These are phyloP conservation scores for Prosopocoilus inquinatus DNA, from an alignment of 2,888 invertebrate genomes.

Conservation along the genomic window DNA sequence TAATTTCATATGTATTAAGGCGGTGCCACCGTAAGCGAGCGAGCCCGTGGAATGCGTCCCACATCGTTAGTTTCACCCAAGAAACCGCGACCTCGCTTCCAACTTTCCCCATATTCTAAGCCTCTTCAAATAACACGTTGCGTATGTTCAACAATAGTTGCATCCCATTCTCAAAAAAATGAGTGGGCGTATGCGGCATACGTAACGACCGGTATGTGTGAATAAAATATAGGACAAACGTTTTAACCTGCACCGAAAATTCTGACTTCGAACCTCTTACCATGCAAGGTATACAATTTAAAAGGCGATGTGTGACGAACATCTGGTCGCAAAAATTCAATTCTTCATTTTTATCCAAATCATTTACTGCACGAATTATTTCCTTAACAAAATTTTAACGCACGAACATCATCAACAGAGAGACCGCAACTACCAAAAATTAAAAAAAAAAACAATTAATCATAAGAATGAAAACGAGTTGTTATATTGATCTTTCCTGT, in stretches of 20 bases:
- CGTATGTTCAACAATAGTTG: slow-evolving; percentile 27
- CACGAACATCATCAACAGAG: too few relatives aligned
- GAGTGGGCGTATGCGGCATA: slow-evolving; percentile 27
- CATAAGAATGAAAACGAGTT: too few relatives aligned
- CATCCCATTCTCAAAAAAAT: slow-evolving; percentile 26
- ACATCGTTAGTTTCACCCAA: slow-evolving; percentile 5
- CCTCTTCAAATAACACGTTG: slow-evolving; percentile 31
- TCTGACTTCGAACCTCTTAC: background rate
- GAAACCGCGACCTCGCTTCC: slow-evolving; percentile 25
- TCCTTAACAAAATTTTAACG: too few relatives aligned
- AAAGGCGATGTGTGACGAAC: background rate
- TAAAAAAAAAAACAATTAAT: too few relatives aligned
- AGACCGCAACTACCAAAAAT: too few relatives aligned
- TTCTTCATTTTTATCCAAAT: too few relatives aligned
- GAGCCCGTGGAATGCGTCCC: slow-evolving; percentile 5
- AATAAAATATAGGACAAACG: slow-evolving; percentile 1
- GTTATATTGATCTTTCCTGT: too few relatives aligned
- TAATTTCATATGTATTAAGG: slow-evolving; percentile 6
- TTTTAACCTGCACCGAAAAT: background rate
- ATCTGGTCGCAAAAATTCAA: background rate
- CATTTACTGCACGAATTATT: too few relatives aligned
- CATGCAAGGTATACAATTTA: background rate
- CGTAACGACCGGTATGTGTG: slow-evolving; percentile 11
- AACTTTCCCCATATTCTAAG: slow-evolving; percentile 31
- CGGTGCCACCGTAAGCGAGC: slow-evolving; percentile 8